Evolutionary conservation across 2,113 vertebrate genomes (phyloP).

Genomic region (Cromileptes altivelis): DNA sequence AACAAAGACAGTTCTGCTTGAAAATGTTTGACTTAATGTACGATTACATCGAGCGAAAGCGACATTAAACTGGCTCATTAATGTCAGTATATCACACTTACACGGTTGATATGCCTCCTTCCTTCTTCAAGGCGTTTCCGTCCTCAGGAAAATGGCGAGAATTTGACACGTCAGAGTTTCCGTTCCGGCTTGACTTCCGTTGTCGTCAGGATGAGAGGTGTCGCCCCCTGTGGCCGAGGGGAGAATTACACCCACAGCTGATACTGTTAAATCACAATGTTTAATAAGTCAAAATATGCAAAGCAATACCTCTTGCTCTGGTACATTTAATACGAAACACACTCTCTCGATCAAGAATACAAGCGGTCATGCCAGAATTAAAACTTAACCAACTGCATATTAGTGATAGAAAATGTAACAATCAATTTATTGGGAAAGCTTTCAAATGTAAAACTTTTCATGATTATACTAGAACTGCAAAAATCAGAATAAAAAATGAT

Average conservation of each 20-base stretch:
- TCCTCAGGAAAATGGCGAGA: conserved; percentile 77
- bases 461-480: too few relatives aligned
- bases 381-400: too few relatives aligned
- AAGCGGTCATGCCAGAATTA: too few relatives aligned
- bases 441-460: too few relatives aligned
- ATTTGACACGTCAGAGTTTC: conserved; percentile 80
- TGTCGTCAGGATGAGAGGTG: not conserved
- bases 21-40: not conserved
- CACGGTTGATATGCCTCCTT: conserved; percentile 49
- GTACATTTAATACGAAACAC: too few relatives aligned
- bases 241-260: conserved; percentile 12
- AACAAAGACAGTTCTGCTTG: not conserved
- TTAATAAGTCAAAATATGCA: too few relatives aligned
- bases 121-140: conserved; percentile 82
- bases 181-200: conserved; percentile 51
- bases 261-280: not conserved
- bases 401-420: too few relatives aligned
- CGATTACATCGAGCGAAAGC: not conserved
- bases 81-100: conserved; percentile 44
- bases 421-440: too few relatives aligned
- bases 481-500: too few relatives aligned
- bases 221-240: conserved; percentile 49
- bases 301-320: too few relatives aligned
- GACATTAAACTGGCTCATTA: not conserved
- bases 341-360: too few relatives aligned